Percentiles rank a stretch among this genome's conserved stretches.
phyloP scores from a whole-genome alignment of 2,113 vertebrate species.

The Neofelis nebulosa region DNA sequence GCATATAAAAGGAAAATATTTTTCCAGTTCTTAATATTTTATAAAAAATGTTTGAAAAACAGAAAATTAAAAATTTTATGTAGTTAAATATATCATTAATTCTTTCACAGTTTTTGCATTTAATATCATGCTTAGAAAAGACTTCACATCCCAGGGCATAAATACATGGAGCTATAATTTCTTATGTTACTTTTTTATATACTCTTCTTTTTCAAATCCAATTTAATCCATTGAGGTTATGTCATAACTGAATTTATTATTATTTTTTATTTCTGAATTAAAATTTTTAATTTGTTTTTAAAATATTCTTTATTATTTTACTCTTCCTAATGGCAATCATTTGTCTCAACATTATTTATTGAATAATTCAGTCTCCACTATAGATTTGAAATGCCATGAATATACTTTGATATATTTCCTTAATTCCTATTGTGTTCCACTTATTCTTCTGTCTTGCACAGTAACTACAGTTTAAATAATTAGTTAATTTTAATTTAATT shows the following conservation, averaged over 20 bases:
- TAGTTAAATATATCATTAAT: background rate
- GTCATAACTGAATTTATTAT: background rate
- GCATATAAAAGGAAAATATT: background rate
- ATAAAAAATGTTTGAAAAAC: background rate
- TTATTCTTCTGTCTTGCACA: background rate
- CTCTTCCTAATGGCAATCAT: background rate
- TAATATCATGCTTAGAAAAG: background rate
- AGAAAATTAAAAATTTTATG: background rate
- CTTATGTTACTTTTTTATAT: background rate
- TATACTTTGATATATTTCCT: background rate
- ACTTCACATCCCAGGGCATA: background rate
- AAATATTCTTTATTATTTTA: background rate
- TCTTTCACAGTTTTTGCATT: background rate
- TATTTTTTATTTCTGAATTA: too few relatives aligned
- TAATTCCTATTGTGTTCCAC: background rate
- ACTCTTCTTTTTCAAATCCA: background rate
- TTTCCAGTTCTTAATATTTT: background rate
- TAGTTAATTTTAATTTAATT: background rate
- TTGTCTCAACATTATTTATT: background rate
- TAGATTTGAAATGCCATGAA: constrained; percentile 8
- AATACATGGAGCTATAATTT: background rate
- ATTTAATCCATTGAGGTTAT: background rate
- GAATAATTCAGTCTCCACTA: background rate
- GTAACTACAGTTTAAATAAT: background rate
- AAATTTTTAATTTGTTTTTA: too few relatives aligned